Conservation (phyloP, 1,140 invertebrate species). For the Leptoteleia sp. region DNA sequence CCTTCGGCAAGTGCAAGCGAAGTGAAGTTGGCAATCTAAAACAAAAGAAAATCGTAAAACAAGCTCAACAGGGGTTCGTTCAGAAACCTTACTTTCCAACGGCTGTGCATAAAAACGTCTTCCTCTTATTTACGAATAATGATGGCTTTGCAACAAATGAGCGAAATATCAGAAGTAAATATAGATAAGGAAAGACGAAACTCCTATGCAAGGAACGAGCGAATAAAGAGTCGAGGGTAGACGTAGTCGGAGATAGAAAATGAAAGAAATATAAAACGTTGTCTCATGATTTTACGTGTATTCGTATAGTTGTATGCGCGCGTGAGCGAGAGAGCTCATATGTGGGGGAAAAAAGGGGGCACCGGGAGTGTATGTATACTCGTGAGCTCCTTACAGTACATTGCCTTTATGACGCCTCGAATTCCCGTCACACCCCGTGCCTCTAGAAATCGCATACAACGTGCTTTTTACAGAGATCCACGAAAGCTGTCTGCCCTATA, state of each 20-base stretch:
- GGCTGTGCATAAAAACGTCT: constrained; percentile 19
- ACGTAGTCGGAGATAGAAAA: constrained; percentile 30
- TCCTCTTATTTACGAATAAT: constrained; percentile 29
- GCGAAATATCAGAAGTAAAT: constrained; percentile 15
- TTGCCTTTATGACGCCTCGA: constrained; percentile 78
- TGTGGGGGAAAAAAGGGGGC: constrained; percentile 28
- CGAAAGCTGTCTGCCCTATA: constrained; percentile 71
- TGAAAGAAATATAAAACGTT: constrained; percentile 36
- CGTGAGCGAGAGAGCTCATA: constrained; percentile 11
- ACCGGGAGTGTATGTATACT: constrained; percentile 62
- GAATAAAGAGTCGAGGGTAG: constrained; percentile 56
- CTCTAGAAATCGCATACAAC: constrained; percentile 75
- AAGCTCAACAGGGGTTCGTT: constrained; percentile 25
- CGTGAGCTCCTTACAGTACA: constrained; percentile 80
- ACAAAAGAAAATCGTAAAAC: constrained; percentile 18
- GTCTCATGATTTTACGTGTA: constrained; percentile 19
- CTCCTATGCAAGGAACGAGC: constrained; percentile 31
- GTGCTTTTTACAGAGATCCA: constrained; percentile 75
- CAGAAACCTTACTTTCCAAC: constrained; percentile 31
- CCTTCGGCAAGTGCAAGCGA: not conserved
- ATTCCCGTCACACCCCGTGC: constrained; percentile 77
- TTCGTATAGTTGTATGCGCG: constrained; percentile 11
- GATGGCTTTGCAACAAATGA: constrained; percentile 16
- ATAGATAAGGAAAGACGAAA: constrained; percentile 49
- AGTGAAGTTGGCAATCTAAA: constrained; percentile 18